phyloP scores from a whole-genome alignment of 2,888 invertebrate genomes.

The Tanytarsus gracilentus region DNA sequence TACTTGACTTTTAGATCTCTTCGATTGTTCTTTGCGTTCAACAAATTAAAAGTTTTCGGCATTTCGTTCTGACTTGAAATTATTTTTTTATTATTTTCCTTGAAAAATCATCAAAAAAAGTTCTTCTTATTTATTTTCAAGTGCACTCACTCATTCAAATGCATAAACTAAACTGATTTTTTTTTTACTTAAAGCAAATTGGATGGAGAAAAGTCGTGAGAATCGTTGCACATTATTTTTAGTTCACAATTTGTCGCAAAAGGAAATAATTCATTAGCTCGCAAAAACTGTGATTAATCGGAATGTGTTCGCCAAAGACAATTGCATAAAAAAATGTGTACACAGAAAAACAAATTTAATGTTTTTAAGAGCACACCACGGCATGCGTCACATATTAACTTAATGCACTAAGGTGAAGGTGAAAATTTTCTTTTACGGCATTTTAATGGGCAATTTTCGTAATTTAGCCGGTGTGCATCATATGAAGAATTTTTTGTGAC shows the following conservation, averaged over 20 bases:
- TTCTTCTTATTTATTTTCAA: background rate
- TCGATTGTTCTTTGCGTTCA: background rate
- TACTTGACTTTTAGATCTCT: constrained; percentile 15
- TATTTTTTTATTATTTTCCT: background rate
- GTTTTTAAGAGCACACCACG: background rate
- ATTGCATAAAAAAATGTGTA: too few species aligned
- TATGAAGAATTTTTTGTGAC: too few species aligned
- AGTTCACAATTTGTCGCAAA: background rate
- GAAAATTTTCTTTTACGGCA: constrained; percentile 3
- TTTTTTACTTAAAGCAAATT: background rate
- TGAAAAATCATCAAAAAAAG: background rate
- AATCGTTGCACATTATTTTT: constrained; percentile 12
- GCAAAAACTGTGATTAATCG: constrained; percentile 11
- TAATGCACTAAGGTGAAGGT: background rate
- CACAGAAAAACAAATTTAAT: too few species aligned
- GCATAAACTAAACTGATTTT: constrained; percentile 4
- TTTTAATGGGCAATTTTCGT: constrained; percentile 21
- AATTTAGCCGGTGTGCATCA: constrained; percentile 16
- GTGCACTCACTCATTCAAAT: constrained; percentile 2
- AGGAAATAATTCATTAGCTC: constrained; percentile 25
- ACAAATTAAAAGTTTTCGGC: background rate
- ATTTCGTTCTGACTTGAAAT: background rate
- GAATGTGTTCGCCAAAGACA: background rate
- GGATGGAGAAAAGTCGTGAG: background rate
- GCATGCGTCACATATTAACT: background rate